Percentiles rank a stretch among this genome's conserved stretches.
These are phyloP conservation scores for Ursus arctos DNA, from an alignment of 2,113 vertebrate species.

Conservation along the genomic window DNA sequence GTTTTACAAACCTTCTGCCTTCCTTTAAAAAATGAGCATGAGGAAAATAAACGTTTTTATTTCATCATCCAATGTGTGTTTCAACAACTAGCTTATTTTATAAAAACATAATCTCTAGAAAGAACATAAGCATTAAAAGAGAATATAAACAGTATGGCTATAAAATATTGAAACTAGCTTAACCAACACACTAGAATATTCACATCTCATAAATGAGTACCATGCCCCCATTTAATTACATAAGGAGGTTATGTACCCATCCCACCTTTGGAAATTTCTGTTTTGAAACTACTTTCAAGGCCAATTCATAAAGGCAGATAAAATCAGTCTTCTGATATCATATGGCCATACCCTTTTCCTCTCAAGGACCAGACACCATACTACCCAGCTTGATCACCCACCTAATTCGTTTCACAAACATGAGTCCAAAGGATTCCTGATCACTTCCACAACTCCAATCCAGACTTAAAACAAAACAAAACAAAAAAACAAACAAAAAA, in stretches of 20 bases:
- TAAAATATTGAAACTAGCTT: slow-evolving; percentile 6
- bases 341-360: background rate
- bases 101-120: background rate
- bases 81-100: slow-evolving; percentile 45
- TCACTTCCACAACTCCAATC: background rate
- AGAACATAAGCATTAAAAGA: background rate
- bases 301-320: background rate
- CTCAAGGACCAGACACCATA: background rate
- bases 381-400: background rate
- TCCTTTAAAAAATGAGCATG: slow-evolving; percentile 51
- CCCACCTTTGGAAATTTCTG: background rate
- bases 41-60: slow-evolving; percentile 3
- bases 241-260: background rate
- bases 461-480: background rate
- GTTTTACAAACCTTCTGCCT: slow-evolving; percentile 25
- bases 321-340: background rate
- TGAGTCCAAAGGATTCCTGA: background rate
- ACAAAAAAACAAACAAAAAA: too few relatives aligned
- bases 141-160: background rate
- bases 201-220: background rate
- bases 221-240: background rate
- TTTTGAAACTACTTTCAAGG: slow-evolving; percentile 30
- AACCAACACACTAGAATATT: background rate
- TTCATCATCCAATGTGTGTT: background rate
- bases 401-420: background rate